Evolutionary conservation across 1,140 invertebrate species (phyloP), one percentile per base, ranked within the genome.

Genomic region (Neelides sp.): DNA sequence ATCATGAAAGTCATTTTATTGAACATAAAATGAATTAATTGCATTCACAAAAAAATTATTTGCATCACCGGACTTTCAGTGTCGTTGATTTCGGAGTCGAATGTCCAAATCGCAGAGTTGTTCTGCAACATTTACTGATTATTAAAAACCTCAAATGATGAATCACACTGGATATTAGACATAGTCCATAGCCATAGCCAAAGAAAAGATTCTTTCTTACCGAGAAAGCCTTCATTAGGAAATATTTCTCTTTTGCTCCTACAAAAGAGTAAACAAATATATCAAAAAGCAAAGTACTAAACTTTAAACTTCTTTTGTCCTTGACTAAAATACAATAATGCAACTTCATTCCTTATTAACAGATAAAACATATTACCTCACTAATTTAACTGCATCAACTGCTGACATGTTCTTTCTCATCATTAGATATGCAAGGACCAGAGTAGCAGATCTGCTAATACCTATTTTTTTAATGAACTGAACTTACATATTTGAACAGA

Each of bases 341-440:
- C 2, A 36, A 17, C 17, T 39, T 2, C 4, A 3, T 44, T 17
- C 15, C 30, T 44, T 44, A 28, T 32, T 10, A 8, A 61, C 52
- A n/a, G n/a, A n/a, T n/a, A n/a, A n/a, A n/a, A n/a, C n/a, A n/a
- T n/a, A n/a, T n/a, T 51, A 54, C 46, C 68, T 64, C 15, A 68
- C 60, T n/a, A 54, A 52, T 24, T 52, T 55, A 5, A 72, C 55
- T 17, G 73, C 72, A 34, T 71, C 63, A 41, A 65, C 52, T 0
- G 68, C 65, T 1, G 64, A 62, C 65, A 71, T 70, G 3, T 63
- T 53, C 23, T 64, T 59, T 49, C 69, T 68, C 19, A 74, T 61
- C 68, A 73, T 71, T 0, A 72, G 56, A 52, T 66, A 73, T 7
- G 69, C 70, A 27, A 67, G 48, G 3, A 71, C 68, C 15, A 73